Evolutionary conservation across 2,113 vertebrate genomes (phyloP).

Genomic region (Hypomesus transpacificus): DNA sequence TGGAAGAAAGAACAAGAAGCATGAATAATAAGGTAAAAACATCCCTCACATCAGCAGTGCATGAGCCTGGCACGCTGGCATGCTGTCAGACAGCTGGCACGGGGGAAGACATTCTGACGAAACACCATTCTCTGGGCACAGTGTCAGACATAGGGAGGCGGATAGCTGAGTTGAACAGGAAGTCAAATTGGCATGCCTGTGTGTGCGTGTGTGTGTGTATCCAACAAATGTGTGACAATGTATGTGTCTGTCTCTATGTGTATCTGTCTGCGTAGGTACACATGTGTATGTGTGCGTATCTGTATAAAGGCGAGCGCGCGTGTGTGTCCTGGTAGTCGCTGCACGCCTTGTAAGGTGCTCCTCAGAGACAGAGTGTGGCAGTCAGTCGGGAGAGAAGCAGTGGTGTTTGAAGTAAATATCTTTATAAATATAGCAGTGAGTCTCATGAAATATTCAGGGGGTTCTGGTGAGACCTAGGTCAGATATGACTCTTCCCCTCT

Average conservation of each 20-base stretch:
- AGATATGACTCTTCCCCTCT: constrained; percentile 26
- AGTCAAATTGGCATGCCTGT: constrained; percentile 76
- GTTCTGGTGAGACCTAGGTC: constrained; percentile 35
- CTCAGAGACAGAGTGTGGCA: background rate
- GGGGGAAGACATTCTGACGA: constrained; percentile 75
- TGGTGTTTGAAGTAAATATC: constrained; percentile 42
- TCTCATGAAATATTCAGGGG: constrained; percentile 48
- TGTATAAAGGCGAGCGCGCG: background rate
- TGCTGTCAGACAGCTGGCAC: constrained; percentile 74
- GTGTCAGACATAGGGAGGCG: constrained; percentile 87
- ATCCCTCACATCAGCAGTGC: constrained; percentile 69
- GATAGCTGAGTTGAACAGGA: constrained; percentile 83
- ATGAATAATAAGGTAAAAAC: constrained; percentile 47
- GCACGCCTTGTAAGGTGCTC: no score
- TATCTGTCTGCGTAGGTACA: background rate
- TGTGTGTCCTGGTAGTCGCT: background rate
- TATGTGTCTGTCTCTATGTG: background rate
- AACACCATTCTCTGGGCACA: constrained; percentile 86
- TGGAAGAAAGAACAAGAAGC: background rate
- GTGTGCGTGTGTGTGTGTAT: constrained; percentile 14
- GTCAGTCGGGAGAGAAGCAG: background rate
- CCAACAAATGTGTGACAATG: constrained; percentile 37
- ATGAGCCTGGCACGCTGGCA: constrained; percentile 76
- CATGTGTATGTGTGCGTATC: background rate
- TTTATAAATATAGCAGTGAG: constrained; percentile 37